These are phyloP conservation scores for Lasioglossum malachurum DNA, from an alignment of 2,888 invertebrate genomes.

Conservation along the genomic window DNA sequence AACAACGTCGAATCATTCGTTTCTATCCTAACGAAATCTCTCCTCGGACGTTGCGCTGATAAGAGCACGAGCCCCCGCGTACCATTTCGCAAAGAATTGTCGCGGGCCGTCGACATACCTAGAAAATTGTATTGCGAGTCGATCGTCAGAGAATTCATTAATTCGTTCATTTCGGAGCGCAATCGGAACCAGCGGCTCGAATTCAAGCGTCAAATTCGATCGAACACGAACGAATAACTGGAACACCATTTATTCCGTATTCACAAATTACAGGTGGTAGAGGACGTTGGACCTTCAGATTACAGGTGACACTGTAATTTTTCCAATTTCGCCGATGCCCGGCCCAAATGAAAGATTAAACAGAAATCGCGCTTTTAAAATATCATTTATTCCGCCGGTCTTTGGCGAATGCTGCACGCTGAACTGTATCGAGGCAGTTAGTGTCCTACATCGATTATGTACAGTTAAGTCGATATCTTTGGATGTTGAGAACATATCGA, in stretches of 20 bases:
- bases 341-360: not conserved
- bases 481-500: too few species aligned
- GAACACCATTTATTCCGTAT: slow-evolving; percentile 1
- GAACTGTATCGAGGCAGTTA: not conserved
- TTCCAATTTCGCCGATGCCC: not conserved
- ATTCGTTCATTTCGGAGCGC: slow-evolving; percentile 23
- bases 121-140: not conserved
- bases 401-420: not conserved
- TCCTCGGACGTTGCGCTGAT: not conserved
- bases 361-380: not conserved
- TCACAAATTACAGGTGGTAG: slow-evolving; percentile 18
- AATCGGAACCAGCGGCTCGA: not conserved
- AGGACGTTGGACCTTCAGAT: not conserved
- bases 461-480: too few species aligned
- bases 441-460: not conserved
- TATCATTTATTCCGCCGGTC: not conserved
- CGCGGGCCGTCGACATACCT: not conserved
- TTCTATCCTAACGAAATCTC: slow-evolving; percentile 6
- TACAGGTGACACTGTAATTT: not conserved
- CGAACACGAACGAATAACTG: slow-evolving; percentile 11
- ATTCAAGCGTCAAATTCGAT: slow-evolving; percentile 21
- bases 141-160: slow-evolving; percentile 10
- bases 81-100: slow-evolving; percentile 40
- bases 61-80: not conserved
- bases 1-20: not conserved